Evolutionary conservation across 2,797 vertebrate genomes (phyloP), one percentile per base, ranked within the genome.

Genomic region (Cyprinodon diabolis): DNA sequence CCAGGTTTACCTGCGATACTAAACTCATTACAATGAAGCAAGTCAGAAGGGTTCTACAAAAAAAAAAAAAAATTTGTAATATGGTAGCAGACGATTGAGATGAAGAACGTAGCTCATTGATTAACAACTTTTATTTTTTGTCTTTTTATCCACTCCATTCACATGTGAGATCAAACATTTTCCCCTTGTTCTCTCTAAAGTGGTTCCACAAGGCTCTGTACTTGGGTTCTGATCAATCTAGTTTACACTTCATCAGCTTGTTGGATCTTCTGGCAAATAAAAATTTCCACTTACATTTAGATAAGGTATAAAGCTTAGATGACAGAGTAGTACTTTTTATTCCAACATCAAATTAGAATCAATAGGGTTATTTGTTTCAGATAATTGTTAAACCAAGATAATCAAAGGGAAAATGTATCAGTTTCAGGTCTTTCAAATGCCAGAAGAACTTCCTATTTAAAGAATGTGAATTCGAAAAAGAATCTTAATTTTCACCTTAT

Each of bases 1-100:
- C 72, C 71, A 81, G 65, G 62, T 76, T 74, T 65, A 63, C 57
- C 12, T 47, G 66, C 40, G 70, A 74, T 23, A 75, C 68, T 79
- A 72, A 78, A 68, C 35, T 54, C 65, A 72, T 63, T 43, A 40
- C 17, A 6, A 43, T 21, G 60, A 63, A 43, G 60, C 17, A 25
- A 56, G 55, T 56, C 55, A 23, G 21, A 21, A 54, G n/a, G 52
- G 4, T 54, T 54, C 21, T 54, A 54, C 19, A 37, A 37, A 19
- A 62, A 58, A 17, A 7, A 4, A 51, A 35, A 35, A 58, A 35
- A 4, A 12, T 12, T 13, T 0, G 47, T 13, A 12, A 48, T 13
- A 4, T 49, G 48, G 11, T 49, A 4, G 48, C 12, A 49, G 12
- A 12, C 3, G 4, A 14, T 14, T 49, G 48, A 49, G 48, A 49